phyloP scores from a whole-genome alignment of 1,140 invertebrate species.

The Panagrolaimus sp. region DNA sequence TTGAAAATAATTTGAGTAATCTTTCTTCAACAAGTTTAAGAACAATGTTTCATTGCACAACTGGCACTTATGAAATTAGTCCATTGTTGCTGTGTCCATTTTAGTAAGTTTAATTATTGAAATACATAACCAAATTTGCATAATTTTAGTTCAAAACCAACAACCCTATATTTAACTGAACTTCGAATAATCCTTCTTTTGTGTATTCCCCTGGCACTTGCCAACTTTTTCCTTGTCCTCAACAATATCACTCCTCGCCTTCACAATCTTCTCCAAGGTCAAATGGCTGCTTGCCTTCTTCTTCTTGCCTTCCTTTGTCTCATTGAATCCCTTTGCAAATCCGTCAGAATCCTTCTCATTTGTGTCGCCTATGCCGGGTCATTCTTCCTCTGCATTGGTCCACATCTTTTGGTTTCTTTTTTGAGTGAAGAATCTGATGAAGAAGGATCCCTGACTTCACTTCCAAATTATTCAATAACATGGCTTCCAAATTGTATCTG shows the following conservation, averaged over 20 bases:
- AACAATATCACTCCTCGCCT: slow-evolving; percentile 50
- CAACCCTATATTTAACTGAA: slow-evolving; percentile 49
- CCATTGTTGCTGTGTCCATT: slow-evolving; percentile 56
- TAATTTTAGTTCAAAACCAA: slow-evolving; percentile 37
- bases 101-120: slow-evolving; percentile 29
- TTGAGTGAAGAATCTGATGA: slow-evolving; percentile 39
- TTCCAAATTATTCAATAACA: slow-evolving; percentile 51
- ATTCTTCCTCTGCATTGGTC: slow-evolving; percentile 55
- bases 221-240: slow-evolving; percentile 46
- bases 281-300: slow-evolving; percentile 36
- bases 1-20: slow-evolving; percentile 58
- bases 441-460: slow-evolving; percentile 20
- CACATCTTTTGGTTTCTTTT: slow-evolving; percentile 56
- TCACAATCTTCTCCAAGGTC: slow-evolving; percentile 34
- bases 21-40: slow-evolving; percentile 41
- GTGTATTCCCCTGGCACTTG: slow-evolving; percentile 43
- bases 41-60: slow-evolving; percentile 53
- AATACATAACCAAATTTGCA: not conserved
- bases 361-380: slow-evolving; percentile 48
- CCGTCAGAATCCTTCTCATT: slow-evolving; percentile 39
- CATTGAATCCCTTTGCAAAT: slow-evolving; percentile 44
- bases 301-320: slow-evolving; percentile 47
- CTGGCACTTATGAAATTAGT: slow-evolving; percentile 46
- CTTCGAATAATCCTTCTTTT: slow-evolving; percentile 48
- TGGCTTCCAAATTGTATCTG: slow-evolving; percentile 57